A percentile compares a stretch with the other conserved stretches of the same genome.
These are phyloP conservation scores for Pangasius krempfi DNA, from an alignment of 2,797 vertebrate genomes.

Conservation along the genomic window DNA sequence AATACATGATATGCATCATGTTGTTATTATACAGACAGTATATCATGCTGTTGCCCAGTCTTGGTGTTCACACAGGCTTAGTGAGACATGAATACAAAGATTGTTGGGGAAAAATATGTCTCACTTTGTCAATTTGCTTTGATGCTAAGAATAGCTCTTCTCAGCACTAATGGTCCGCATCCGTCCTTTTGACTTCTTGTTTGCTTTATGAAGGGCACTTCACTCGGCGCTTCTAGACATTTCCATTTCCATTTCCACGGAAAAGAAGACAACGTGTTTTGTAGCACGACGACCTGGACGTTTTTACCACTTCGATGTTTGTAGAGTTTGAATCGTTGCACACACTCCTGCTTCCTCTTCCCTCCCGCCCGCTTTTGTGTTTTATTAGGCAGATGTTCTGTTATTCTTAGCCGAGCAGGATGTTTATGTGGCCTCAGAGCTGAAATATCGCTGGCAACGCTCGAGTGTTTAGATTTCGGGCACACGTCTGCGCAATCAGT, in stretches of 20 bases:
- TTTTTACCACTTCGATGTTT: background rate
- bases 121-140: background rate
- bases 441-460: slow-evolving; percentile 79
- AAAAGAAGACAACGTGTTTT: background rate
- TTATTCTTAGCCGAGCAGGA: slow-evolving; percentile 82
- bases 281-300: background rate
- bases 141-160: slow-evolving; percentile 36
- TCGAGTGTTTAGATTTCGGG: slow-evolving; percentile 76
- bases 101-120: background rate
- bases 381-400: slow-evolving; percentile 78
- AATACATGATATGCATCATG: background rate
- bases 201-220: slow-evolving; percentile 23
- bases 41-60: background rate
- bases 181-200: background rate
- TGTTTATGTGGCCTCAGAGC: slow-evolving; percentile 77
- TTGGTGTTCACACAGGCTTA: background rate
- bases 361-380: slow-evolving; percentile 71
- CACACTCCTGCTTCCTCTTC: slow-evolving; percentile 64
- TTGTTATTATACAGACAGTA: no score
- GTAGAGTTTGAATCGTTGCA: slow-evolving; percentile 10
- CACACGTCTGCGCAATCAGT: slow-evolving; percentile 65
- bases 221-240: background rate
- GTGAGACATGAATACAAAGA: background rate
- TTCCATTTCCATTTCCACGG: slow-evolving; percentile 1
- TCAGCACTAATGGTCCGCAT: slow-evolving; percentile 11